Evolutionary conservation across 2,113 vertebrate genomes (phyloP), one percentile per base, ranked within the genome.

Genomic region (Donacobius atricapilla): DNA sequence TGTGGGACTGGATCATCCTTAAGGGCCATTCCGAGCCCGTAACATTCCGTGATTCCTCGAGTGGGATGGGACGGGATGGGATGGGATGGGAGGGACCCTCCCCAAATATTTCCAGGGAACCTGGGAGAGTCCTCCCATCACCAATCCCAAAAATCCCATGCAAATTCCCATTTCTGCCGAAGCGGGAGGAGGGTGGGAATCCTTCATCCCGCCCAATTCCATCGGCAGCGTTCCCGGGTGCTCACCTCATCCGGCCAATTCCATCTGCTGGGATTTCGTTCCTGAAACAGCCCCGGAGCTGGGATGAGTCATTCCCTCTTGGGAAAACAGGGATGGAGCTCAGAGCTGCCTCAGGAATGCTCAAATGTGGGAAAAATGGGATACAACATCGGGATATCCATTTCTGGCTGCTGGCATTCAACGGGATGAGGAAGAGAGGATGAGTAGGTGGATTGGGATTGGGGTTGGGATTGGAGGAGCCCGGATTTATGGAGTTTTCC

Each of bases 301-400:
- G n/a, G n/a, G n/a, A n/a, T n/a, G n/a, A n/a, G n/a, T n/a, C n/a
- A n/a, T n/a, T 75, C 56, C 56, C 40, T 72, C 45, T 61, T 61
- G 40, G 37, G n/a, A 44, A 69, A 69, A 70, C 3, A 2, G 24
- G 24, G 20, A 35, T 23, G 31, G 18, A 19, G 19, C 31, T 23
- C 37, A 28, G 30, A 4, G 1, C 24, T 7, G 37, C 23, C 30
- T 42, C 17, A 23, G 47, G 58, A 63, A 63, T 63, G 47, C 31
- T 42, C 19, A 42, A 5, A 53, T 1, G 12, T 11, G 31, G 61
- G 47, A 17, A 33, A 30, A 61, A n/a, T 0, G 18, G 37, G 42
- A 13, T 61, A 9, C 0, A 8, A 3, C 35, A n/a, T 3, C 0
- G 1, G 40, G 65, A 51, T 22, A 12, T 33, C 37, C 35, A 0